A percentile compares a stretch with the other conserved stretches of the same genome.
Evolutionary conservation across 64 coral and sea anemone genomes (phyloP).

Genomic region (Hydrozoanthus tunicans): DNA sequence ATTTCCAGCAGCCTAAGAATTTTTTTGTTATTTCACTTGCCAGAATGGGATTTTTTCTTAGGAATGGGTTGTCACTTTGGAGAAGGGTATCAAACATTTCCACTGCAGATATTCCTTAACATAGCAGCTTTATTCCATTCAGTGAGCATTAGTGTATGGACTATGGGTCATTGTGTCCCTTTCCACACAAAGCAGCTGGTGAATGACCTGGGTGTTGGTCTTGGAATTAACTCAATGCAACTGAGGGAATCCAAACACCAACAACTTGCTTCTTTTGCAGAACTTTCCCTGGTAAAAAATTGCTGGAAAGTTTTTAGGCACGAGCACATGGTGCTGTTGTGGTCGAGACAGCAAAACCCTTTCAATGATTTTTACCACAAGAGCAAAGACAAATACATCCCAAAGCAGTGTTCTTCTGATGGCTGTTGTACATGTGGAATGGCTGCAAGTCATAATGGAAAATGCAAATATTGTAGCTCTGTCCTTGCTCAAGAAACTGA

Average conservation of each 20-base stretch:
- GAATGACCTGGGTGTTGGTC: conserved; percentile 48
- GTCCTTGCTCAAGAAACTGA: conserved; percentile 18
- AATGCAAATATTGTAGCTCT: conserved; percentile 37
- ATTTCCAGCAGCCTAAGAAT: conserved; percentile 51
- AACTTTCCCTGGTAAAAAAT: conserved; percentile 43
- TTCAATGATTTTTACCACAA: conserved; percentile 38
- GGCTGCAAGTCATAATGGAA: neutral
- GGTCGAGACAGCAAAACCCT: conserved; percentile 58
- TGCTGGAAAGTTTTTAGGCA: conserved; percentile 68
- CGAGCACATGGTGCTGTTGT: conserved; percentile 55
- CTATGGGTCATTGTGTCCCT: conserved; percentile 63
- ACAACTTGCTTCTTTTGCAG: conserved; percentile 40
- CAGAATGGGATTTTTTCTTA: conserved; percentile 51
- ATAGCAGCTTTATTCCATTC: conserved; percentile 39
- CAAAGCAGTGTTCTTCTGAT: neutral
- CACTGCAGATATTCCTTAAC: conserved; percentile 22
- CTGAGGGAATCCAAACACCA: conserved; percentile 56
- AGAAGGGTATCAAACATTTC: conserved; percentile 37
- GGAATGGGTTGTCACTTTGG: conserved; percentile 52
- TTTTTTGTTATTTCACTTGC: conserved; percentile 57
- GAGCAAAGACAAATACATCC: conserved; percentile 36
- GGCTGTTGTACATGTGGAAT: conserved; percentile 55
- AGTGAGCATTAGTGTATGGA: conserved; percentile 38
- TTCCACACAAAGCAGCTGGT: conserved; percentile 54
- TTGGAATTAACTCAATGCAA: conserved; percentile 70